These are phyloP conservation scores for Dysmachus trigonus DNA, from an alignment of 2,888 invertebrate genomes.

Conservation along the genomic window DNA sequence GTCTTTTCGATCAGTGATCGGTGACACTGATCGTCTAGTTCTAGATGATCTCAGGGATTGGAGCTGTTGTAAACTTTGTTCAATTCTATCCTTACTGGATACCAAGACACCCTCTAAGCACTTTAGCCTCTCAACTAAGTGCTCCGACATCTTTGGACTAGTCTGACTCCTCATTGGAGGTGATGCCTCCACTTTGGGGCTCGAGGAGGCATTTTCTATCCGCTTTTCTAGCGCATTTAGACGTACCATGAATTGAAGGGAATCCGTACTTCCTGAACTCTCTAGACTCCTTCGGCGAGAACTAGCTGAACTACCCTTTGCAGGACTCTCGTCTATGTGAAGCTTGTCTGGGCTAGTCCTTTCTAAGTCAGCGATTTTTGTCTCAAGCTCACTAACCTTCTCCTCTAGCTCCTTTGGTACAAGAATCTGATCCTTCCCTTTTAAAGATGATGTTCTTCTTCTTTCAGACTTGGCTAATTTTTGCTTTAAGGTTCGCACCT, in stretches of 20 bases:
- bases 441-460: conserved; percentile 81
- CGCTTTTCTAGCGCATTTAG: conserved; percentile 81
- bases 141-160: conserved; percentile 66
- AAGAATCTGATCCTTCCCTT: conserved; percentile 82
- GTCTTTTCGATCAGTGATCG: conserved; percentile 72
- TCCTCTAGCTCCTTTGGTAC: conserved; percentile 86
- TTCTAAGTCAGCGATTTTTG: conserved; percentile 77
- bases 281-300: conserved; percentile 80
- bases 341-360: conserved; percentile 49
- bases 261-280: conserved; percentile 79
- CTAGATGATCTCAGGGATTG: conserved; percentile 70
- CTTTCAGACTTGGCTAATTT: conserved; percentile 83
- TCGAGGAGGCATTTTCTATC: conserved; percentile 69
- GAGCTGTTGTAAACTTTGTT: conserved; percentile 74
- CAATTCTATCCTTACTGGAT: conserved; percentile 73
- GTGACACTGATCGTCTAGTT: conserved; percentile 72
- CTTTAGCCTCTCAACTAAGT: conserved; percentile 69
- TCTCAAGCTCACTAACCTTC: conserved; percentile 82
- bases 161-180: conserved; percentile 56
- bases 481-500: conserved; percentile 80
- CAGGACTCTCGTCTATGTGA: not conserved
- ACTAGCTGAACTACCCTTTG: conserved; percentile 56
- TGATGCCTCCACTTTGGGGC: conserved; percentile 50
- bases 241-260: conserved; percentile 81
- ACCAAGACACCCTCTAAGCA: conserved; percentile 72